Conservation (phyloP, 2,888 invertebrate species). For the Cecidostiba fungosa region DNA sequence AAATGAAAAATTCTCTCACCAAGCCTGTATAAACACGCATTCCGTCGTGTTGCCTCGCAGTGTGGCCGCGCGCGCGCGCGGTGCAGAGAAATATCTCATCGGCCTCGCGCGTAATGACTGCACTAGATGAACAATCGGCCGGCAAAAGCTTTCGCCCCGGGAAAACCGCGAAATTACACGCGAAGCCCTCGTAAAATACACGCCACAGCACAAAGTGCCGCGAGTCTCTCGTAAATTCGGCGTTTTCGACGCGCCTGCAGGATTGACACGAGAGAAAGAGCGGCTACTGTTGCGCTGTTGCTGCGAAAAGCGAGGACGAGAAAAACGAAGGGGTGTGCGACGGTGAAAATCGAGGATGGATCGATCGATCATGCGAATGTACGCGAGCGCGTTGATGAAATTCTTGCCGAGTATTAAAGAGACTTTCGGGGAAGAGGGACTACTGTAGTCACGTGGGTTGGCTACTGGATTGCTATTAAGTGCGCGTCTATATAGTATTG, state of each 20-base stretch:
- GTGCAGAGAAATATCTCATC: not conserved
- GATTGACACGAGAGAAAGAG: not conserved
- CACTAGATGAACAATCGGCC: constrained; percentile 8
- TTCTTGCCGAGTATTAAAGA: not conserved
- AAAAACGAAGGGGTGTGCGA: not conserved
- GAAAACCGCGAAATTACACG: constrained; percentile 16
- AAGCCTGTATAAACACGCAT: not conserved
- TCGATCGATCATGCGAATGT: not conserved
- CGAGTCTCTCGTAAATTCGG: constrained; percentile 8
- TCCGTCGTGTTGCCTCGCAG: not conserved
- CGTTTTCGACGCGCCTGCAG: not conserved
- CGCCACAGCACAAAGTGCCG: not conserved
- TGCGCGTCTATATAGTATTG: not conserved
- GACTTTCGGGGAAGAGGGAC: not conserved
- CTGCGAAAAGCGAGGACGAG: not conserved
- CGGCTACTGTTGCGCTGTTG: not conserved
- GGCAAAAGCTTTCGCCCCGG: constrained; percentile 6
- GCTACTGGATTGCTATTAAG: not conserved
- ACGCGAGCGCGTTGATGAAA: not conserved
- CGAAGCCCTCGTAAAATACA: constrained; percentile 12
- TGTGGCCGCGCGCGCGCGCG: not conserved
- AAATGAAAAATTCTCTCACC: not conserved
- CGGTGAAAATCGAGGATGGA: not conserved
- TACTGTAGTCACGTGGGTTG: too few species aligned
- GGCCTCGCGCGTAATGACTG: constrained; percentile 2